Conservation (phyloP, 2,797 vertebrate genomes). For the Syncerus caffer region DNA sequence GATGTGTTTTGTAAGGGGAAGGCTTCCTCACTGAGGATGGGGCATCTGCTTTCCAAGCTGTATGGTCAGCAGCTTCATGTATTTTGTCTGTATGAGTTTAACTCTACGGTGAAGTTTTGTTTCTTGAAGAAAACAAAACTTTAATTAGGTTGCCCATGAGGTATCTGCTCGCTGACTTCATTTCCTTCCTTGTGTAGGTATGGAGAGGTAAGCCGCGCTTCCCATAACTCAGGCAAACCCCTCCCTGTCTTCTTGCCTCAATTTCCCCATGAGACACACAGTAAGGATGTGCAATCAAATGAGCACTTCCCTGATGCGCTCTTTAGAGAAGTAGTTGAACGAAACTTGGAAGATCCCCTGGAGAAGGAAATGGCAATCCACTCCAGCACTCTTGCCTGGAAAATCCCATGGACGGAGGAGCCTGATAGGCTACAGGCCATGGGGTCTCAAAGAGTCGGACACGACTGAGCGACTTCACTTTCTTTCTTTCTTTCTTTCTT, state of each 20-base stretch:
- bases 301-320: background rate
- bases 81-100: background rate
- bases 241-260: background rate
- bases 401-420: too few relatives aligned
- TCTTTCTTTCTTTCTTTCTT: too few relatives aligned
- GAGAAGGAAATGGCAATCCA: too few relatives aligned
- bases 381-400: too few relatives aligned
- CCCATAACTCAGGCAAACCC: background rate
- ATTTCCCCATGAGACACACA: background rate
- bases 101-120: background rate
- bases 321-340: background rate
- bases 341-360: background rate
- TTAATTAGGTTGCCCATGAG: background rate
- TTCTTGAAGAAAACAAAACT: background rate
- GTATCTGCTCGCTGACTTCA: background rate
- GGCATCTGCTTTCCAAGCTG: background rate
- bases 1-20: background rate
- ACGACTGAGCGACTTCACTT: too few relatives aligned
- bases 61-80: background rate
- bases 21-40: background rate
- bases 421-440: too few relatives aligned
- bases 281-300: background rate
- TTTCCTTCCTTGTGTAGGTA: background rate
- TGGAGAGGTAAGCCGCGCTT: background rate
- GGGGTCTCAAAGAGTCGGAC: too few relatives aligned